phyloP scores from a whole-genome alignment of 2,797 vertebrate species.

The Muraenolepis orangiensis region DNA sequence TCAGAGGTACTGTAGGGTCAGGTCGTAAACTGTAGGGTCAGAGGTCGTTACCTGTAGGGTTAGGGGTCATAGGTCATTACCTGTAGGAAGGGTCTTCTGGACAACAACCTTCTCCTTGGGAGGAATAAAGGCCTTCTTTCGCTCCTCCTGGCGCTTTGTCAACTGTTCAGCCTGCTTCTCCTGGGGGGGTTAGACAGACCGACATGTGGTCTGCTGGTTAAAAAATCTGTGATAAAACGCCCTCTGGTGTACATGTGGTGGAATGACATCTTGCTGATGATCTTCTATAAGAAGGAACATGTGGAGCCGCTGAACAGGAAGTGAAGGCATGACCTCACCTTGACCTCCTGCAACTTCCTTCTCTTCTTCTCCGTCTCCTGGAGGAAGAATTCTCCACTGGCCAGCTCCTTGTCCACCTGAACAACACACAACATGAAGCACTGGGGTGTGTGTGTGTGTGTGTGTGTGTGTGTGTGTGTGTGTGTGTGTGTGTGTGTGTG shows the following conservation, averaged over 20 bases:
- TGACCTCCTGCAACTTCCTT: constrained; percentile 86
- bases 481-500: background rate
- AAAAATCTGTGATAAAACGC: too few relatives aligned
- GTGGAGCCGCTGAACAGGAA: too few relatives aligned
- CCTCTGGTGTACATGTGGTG: too few relatives aligned
- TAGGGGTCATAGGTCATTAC: background rate
- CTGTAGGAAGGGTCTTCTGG: constrained; percentile 71
- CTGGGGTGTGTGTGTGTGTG: background rate
- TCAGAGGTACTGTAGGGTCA: too few relatives aligned
- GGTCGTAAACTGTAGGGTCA: too few relatives aligned
- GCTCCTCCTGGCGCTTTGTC: constrained; percentile 85
- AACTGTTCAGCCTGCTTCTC: constrained; percentile 85
- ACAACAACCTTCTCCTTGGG: constrained; percentile 87
- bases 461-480: background rate
- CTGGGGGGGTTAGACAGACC: constrained; percentile 46
- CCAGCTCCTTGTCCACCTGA: constrained; percentile 89
- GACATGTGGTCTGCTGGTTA: too few relatives aligned
- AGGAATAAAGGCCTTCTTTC: constrained; percentile 93
- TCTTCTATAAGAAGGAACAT: too few relatives aligned
- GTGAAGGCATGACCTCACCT: constrained; percentile 69
- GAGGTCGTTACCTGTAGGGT: background rate
- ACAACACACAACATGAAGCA: constrained; percentile 12
- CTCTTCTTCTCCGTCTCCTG: constrained; percentile 86
- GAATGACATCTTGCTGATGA: too few relatives aligned
- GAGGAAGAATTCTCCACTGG: constrained; percentile 93